Percentiles rank a stretch among this genome's conserved stretches.
phyloP scores from a whole-genome alignment of 2,113 vertebrate genomes.

The Notothenia rossii region DNA sequence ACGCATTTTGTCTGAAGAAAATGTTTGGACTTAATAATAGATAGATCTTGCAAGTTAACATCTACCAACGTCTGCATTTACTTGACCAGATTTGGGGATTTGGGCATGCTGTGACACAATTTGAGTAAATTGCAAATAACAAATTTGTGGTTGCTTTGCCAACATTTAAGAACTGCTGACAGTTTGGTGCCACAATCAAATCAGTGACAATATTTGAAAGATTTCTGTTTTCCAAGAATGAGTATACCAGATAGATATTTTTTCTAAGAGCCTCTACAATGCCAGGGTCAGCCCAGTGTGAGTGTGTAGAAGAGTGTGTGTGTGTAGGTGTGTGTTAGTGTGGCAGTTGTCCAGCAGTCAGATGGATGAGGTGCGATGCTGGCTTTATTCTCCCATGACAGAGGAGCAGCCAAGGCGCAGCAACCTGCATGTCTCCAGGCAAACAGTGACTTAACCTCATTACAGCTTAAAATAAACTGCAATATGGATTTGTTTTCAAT shows the following conservation, averaged over 20 bases:
- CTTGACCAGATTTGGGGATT: no score
- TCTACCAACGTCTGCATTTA: no score
- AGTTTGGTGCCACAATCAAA: no score
- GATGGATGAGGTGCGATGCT: constrained; percentile 69
- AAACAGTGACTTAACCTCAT: constrained; percentile 60
- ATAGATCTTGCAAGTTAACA: no score
- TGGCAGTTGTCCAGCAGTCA: constrained; percentile 25
- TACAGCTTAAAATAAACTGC: constrained; percentile 18
- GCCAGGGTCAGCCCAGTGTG: background rate
- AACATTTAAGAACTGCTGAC: no score
- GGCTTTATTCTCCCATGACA: constrained; percentile 59
- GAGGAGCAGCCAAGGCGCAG: constrained; percentile 42
- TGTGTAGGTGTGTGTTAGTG: constrained; percentile 29
- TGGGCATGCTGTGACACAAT: no score
- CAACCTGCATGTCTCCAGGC: constrained; percentile 41
- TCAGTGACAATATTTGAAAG: no score
- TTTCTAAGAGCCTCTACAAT: background rate
- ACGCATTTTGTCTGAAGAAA: no score
- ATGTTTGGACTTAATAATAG: no score
- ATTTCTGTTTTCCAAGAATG: no score
- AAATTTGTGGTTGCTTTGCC: no score
- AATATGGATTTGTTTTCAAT: constrained; percentile 61
- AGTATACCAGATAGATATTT: background rate
- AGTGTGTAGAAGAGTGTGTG: background rate
- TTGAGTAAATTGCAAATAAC: no score